A percentile compares a stretch with the other conserved stretches of the same genome.
phyloP scores from a whole-genome alignment of 2,113 vertebrate genomes.

The Tichodroma muraria region DNA sequence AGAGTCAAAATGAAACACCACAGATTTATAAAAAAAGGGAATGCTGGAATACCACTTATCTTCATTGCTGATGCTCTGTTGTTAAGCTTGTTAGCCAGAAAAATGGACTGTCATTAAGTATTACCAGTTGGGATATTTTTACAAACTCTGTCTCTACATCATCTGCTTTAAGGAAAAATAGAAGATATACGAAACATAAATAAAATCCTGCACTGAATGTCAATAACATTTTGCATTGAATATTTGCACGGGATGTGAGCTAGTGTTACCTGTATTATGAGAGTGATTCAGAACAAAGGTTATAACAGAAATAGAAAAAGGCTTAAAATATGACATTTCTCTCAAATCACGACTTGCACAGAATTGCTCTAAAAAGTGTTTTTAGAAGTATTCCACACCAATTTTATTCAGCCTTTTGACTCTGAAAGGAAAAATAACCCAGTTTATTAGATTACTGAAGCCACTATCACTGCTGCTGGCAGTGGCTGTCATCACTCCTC shows the following conservation, averaged over 20 bases:
- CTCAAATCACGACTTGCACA: fast-evolving
- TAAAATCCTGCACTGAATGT: background rate
- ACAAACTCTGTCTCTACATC: background rate
- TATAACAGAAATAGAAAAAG: background rate
- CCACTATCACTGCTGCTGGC: slow-evolving; percentile 29
- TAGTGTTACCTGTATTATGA: background rate
- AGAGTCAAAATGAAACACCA: background rate
- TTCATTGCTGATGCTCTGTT: background rate
- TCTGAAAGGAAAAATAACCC: background rate
- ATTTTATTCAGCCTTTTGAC: background rate
- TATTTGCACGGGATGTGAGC: background rate
- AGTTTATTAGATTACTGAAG: background rate
- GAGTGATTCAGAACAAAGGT: background rate
- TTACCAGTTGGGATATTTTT: background rate
- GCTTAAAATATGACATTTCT: background rate
- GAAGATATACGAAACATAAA: background rate
- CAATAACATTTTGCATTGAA: background rate
- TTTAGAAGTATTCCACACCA: background rate
- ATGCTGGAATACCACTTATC: background rate
- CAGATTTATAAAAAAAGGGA: background rate
- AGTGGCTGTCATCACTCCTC: slow-evolving; percentile 24
- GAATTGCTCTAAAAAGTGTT: background rate
- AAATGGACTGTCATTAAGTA: background rate
- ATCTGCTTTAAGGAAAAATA: background rate
- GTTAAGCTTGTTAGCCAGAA: background rate